Evolutionary conservation across 2,888 invertebrate species (phyloP), one percentile per base, ranked within the genome.

Genomic region (Gonocerus acuteangulatus): DNA sequence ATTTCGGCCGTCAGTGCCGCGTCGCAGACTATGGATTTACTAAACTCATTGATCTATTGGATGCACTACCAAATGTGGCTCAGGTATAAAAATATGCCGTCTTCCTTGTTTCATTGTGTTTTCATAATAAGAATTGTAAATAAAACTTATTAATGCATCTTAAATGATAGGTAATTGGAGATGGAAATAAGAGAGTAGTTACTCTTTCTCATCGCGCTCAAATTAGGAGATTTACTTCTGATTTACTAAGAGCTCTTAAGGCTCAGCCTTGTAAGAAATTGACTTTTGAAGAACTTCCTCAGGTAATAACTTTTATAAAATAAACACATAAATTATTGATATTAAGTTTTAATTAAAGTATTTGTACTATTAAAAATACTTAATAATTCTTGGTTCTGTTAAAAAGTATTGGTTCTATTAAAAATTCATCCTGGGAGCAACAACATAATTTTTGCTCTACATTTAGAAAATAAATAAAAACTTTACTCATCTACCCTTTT

Each of bases 1-100:
- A 95, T 74, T 96, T 95, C 74, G 94, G 95, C 0, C 82, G 92
- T 32, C 95, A 96, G 74, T 95, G 95, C 73, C 83, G 94, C 57
- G 94, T 96, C 1, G 91, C 95, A 6, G 93, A 95, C 77, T 96
- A 95, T 73, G 96, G 96, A n/a, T 95, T 89, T 72, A 91, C 90
- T 0, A 92, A 92, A 74, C 77, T 96, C 1, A 86, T 92, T 18
- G 95, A 95, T 74, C 78, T 96, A 39, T 82, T 96, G 47, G 88
- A 93, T 69, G 87, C 92, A 2, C 79, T 96, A n/a, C 82, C 89
- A 13, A 84, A 88, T 69, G 85, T 93, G 47, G 85, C 92, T 34
- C 91, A 92, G 76, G 87, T 39, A 39, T 15, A 4, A 39, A 39
- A 39, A n/a, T 11, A 39, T 39, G n/a, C n/a, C 32, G 32, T 32